Conservation (phyloP, 2,113 vertebrate species). For the Chloropsis hardwickii region DNA sequence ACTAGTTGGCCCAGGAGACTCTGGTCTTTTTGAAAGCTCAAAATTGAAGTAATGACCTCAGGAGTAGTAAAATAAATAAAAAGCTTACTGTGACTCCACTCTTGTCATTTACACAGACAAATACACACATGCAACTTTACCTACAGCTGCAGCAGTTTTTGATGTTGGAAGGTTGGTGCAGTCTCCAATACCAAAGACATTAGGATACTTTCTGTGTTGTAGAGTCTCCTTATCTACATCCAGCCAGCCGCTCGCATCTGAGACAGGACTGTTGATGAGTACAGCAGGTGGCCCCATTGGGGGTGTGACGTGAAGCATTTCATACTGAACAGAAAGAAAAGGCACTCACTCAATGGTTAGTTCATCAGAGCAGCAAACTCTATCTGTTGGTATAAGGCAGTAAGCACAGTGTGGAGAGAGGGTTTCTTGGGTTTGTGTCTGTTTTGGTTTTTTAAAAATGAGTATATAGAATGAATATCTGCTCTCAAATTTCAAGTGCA, state of each 20-base stretch:
- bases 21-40: background rate
- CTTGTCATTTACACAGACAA: background rate
- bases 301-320: constrained; percentile 96
- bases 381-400: background rate
- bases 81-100: background rate
- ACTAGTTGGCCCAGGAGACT: background rate
- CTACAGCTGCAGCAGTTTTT: constrained; percentile 90
- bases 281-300: constrained; percentile 90
- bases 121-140: constrained; percentile 58
- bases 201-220: constrained; percentile 88
- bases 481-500: background rate
- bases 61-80: background rate
- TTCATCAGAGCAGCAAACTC: background rate
- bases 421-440: background rate
- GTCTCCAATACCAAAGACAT: constrained; percentile 96
- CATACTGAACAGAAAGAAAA: constrained; percentile 78
- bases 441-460: background rate
- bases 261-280: constrained; percentile 80
- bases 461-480: background rate
- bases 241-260: constrained; percentile 85
- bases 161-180: constrained; percentile 93
- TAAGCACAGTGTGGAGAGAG: background rate
- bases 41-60: background rate
- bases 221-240: constrained; percentile 87
- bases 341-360: background rate